Evolutionary conservation across 2,113 vertebrate genomes (phyloP), one percentile per base, ranked within the genome.

Genomic region (Amblyornis subalaris): DNA sequence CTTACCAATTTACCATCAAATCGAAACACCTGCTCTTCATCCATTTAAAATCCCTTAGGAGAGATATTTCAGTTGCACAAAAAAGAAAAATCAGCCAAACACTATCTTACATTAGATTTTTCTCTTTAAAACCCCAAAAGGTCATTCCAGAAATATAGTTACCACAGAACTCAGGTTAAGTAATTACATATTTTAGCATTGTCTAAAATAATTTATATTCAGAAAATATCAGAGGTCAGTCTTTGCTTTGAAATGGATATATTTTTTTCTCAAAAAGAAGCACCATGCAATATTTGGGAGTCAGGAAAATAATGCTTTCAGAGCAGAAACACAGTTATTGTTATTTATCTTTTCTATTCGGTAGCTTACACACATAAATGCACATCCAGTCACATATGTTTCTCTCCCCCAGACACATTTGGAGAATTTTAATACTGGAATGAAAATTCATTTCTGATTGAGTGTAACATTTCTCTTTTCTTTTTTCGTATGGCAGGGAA

Each of bases 41-140:
- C 35, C 25, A 69, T 69, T 82, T 85, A 61, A 89, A 95, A 54
- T 92, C 83, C 55, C 76, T 55, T 45, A 85, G 54, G 81, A 82
- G 4, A 7, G 7, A 47, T 87, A 89, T 87, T 66, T 89, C 29
- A 38, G 35, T 45, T 83, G 47, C 16, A 64, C 35, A n/a, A 60
- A 72, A 69, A 55, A 57, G 19, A 64, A 71, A 55, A 36, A 54
- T 1, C 17, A 57, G 18, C 1, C 15, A 33, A 47, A 25, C 21
- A 5, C 2, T 21, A 8, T 17, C 10, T 69, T 82, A 50, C 5
- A 21, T 12, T 40, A 16, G 1, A 1, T 14, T 86, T 91, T 55
- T 67, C 61, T 62, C 2, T 51, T 69, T 61, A 60, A 77, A 73
- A 40, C 6, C 19, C 35, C 7, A 29, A 67, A 38, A 76, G 6